Evolutionary conservation across 2,113 vertebrate species (phyloP).

Genomic region (Myrmophylax atrothorax): DNA sequence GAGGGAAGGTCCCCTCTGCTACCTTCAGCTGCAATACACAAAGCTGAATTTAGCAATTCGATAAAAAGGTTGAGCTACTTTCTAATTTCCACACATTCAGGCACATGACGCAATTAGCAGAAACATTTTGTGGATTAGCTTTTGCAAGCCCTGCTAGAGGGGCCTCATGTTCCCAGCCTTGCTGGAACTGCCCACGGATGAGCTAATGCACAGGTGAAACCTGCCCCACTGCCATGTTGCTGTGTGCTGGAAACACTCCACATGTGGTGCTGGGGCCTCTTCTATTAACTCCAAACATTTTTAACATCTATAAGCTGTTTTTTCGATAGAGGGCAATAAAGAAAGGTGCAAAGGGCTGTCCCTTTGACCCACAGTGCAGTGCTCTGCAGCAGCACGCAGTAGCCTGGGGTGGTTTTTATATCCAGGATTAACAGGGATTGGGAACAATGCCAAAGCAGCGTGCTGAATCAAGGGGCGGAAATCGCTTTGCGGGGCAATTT

Average conservation of each 20-base stretch:
- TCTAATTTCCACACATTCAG: neutral
- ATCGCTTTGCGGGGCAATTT: neutral
- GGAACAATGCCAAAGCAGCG: constrained; percentile 14
- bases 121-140: neutral
- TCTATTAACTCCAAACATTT: neutral
- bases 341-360: neutral
- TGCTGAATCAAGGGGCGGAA: constrained; percentile 31
- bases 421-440: constrained; percentile 44
- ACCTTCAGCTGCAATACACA: neutral
- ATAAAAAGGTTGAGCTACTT: neutral
- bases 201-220: neutral
- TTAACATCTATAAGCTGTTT: neutral
- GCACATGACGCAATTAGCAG: neutral
- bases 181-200: neutral
- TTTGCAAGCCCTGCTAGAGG: neutral
- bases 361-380: neutral
- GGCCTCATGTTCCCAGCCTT: neutral
- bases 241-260: neutral
- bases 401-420: constrained; percentile 6
- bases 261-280: neutral
- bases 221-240: neutral
- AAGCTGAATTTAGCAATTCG: neutral
- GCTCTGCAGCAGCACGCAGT: neutral
- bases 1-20: neutral
- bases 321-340: neutral